These are phyloP conservation scores for Entomobrya proxima DNA, from an alignment of 2,888 invertebrate genomes.

Conservation along the genomic window DNA sequence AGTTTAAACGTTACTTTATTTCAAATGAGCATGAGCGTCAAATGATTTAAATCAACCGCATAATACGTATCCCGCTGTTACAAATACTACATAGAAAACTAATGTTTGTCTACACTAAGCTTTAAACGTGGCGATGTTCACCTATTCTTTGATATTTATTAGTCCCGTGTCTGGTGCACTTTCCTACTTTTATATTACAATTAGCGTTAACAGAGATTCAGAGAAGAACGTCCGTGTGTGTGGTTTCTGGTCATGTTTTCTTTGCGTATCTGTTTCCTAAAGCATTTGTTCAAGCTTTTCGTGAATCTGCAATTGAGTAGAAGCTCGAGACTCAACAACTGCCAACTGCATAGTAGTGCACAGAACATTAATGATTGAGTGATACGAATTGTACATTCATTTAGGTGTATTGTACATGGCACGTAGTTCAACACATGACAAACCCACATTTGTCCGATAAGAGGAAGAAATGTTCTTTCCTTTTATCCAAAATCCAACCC, in stretches of 20 bases:
- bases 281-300: no score
- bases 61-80: no score
- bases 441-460: constrained; percentile 18
- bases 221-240: background rate
- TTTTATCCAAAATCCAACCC: no score
- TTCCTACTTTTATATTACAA: background rate
- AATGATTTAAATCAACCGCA: no score
- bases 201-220: background rate
- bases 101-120: no score
- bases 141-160: constrained; percentile 2
- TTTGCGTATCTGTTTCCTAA: background rate
- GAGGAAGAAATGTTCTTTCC: background rate
- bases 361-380: no score
- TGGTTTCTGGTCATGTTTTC: background rate
- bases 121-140: background rate
- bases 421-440: constrained; percentile 4
- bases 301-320: background rate
- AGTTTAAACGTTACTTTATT: no score
- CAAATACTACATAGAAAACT: no score
- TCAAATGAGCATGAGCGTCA: background rate
- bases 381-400: no score
- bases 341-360: background rate
- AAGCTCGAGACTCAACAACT: no score
- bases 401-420: background rate
- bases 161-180: constrained; percentile 4